phyloP scores from a whole-genome alignment of 2,888 invertebrate genomes.

The Trachelus tabidus region DNA sequence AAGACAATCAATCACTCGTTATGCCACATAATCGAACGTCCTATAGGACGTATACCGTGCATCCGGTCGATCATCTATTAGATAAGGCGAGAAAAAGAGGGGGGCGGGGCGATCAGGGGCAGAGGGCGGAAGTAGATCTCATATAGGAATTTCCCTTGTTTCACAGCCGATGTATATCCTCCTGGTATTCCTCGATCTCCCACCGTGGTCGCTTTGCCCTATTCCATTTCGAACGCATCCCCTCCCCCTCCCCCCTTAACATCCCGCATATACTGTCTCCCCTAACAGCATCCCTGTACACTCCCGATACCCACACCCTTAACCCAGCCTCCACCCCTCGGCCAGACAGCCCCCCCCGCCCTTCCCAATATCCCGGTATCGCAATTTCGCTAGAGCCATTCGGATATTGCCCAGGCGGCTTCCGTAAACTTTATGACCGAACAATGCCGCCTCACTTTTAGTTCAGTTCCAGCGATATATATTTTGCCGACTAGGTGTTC shows the following conservation, averaged over 20 bases:
- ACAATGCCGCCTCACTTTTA: conserved; percentile 36
- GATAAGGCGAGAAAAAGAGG: neutral
- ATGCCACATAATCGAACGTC: neutral
- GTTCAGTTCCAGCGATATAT: conserved; percentile 13
- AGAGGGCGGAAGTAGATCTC: neutral
- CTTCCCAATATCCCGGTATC: conserved; percentile 24
- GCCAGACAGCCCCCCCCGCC: neutral
- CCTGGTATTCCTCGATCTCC: neutral
- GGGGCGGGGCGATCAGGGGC: too few species aligned
- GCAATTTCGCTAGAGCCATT: conserved; percentile 35
- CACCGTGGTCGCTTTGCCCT: neutral
- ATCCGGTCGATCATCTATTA: neutral
- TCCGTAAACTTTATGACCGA: conserved; percentile 38
- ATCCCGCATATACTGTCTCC: neutral
- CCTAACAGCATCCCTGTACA: neutral
- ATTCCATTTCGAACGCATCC: neutral
- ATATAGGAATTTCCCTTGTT: neutral
- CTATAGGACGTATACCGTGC: neutral
- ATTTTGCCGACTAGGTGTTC: neutral
- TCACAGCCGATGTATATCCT: neutral
- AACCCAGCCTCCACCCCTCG: neutral
- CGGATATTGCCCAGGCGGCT: conserved; percentile 37
- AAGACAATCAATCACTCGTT: neutral
- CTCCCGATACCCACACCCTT: neutral
- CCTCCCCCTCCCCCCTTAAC: neutral